Evolutionary conservation across 2,888 invertebrate species (phyloP).

Genomic region (Drosophila demipolita): DNA sequence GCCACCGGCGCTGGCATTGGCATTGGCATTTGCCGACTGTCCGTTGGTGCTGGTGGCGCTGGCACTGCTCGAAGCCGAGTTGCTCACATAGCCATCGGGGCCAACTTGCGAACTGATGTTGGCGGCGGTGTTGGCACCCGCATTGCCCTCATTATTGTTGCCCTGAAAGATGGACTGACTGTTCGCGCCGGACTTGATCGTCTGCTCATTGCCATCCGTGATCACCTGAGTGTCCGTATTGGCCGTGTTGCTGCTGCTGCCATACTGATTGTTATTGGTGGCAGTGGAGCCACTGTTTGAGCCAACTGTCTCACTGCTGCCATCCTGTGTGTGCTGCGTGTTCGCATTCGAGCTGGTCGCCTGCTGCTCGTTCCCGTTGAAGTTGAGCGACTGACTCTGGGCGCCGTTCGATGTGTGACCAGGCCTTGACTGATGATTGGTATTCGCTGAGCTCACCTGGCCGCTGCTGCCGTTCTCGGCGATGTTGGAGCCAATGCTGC

Average conservation of each 20-base stretch:
- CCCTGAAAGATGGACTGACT: slow-evolving; percentile 82
- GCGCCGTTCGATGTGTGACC: slow-evolving; percentile 67
- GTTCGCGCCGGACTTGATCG: slow-evolving; percentile 76
- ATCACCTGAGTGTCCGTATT: slow-evolving; percentile 78
- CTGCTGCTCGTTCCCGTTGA: slow-evolving; percentile 73
- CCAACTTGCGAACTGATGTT: slow-evolving; percentile 70
- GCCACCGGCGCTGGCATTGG: slow-evolving; percentile 66
- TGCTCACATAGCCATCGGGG: slow-evolving; percentile 74
- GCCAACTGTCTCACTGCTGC: slow-evolving; percentile 60
- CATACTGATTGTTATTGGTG: slow-evolving; percentile 74
- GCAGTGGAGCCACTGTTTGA: slow-evolving; percentile 78
- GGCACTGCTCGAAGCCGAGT: slow-evolving; percentile 80
- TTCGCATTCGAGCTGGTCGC: slow-evolving; percentile 82
- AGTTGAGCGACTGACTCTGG: slow-evolving; percentile 83
- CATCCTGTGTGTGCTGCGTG: slow-evolving; percentile 64
- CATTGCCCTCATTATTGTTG: slow-evolving; percentile 66
- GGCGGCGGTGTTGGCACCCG: slow-evolving; percentile 73
- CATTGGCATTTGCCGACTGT: slow-evolving; percentile 67
- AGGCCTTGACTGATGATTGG: slow-evolving; percentile 75
- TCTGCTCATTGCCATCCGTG: slow-evolving; percentile 65
- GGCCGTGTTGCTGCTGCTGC: slow-evolving; percentile 77
- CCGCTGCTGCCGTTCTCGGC: slow-evolving; percentile 81
- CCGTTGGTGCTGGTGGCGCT: slow-evolving; percentile 71
- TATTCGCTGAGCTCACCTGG: slow-evolving; percentile 83
- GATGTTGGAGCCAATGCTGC: slow-evolving; percentile 83